Evolutionary conservation across 30 jellyfish, hydroid and myxozoan species (phyloP).

Genomic region (Phacellophora camtschatica): DNA sequence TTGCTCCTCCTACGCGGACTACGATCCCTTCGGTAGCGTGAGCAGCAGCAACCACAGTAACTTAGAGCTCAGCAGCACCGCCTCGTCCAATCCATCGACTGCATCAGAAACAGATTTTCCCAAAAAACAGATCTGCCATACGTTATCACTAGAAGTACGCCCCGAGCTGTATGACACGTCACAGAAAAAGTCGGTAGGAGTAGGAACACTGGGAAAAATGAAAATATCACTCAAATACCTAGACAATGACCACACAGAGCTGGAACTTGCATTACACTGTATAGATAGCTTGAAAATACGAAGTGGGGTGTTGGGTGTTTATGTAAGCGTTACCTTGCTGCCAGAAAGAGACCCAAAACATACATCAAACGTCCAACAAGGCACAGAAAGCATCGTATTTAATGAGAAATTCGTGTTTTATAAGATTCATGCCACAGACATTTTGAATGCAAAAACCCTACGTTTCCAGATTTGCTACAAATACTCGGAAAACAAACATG

Average conservation of each 20-base stretch:
- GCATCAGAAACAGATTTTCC: no score
- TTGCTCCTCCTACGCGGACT: no score
- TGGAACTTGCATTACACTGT: constrained; percentile 7
- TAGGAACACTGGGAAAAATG: constrained; percentile 16
- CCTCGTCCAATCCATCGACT: no score
- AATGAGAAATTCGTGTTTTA: constrained; percentile 21
- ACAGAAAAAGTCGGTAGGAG: constrained; percentile 14
- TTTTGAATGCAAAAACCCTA: constrained; percentile 2
- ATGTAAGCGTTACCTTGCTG: neutral
- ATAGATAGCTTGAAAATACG: constrained; percentile 10
- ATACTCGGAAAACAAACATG: neutral
- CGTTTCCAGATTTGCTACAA: neutral
- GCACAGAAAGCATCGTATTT: constrained; percentile 2
- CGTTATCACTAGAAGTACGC: neutral
- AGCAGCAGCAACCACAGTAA: no score
- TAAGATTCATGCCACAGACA: neutral
- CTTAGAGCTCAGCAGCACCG: no score
- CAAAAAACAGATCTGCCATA: no score
- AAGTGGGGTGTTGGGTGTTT: neutral
- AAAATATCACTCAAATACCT: constrained; percentile 15
- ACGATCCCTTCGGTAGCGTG: no score
- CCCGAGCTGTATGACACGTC: constrained; percentile 49
- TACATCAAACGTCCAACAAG: constrained; percentile 3
- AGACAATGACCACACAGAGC: constrained; percentile 7
- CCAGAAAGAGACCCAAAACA: constrained; percentile 37